Conservation (phyloP, 2,888 invertebrate species). For the Theodoxus fluviatilis region DNA sequence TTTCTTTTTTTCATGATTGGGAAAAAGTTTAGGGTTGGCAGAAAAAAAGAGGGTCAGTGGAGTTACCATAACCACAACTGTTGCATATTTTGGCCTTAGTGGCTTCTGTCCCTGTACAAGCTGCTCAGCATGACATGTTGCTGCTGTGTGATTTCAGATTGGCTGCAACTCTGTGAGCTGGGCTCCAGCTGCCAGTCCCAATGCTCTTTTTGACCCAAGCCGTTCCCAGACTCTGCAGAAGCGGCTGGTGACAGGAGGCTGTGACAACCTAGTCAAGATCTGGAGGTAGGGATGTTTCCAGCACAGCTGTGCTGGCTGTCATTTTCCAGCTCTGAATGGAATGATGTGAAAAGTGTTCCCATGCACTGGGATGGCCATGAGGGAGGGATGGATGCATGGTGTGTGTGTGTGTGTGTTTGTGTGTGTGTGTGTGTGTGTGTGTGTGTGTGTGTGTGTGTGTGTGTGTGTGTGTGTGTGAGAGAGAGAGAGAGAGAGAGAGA, state of each 20-base stretch:
- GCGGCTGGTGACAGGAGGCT: conserved; percentile 93
- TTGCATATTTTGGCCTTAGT: too few relatives aligned
- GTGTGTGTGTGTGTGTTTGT: too few relatives aligned
- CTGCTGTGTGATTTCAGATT: too few relatives aligned
- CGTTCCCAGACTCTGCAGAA: conserved; percentile 67
- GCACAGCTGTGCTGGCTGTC: too few relatives aligned
- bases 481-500: conserved; percentile 18
- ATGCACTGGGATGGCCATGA: too few relatives aligned
- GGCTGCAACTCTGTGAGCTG: conserved; percentile 97
- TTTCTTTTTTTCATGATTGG: too few relatives aligned
- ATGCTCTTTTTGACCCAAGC: conserved; percentile 56
- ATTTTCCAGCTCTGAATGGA: neutral
- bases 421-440: conserved; percentile 11
- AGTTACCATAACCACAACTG: too few relatives aligned
- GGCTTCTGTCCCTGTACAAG: too few relatives aligned
- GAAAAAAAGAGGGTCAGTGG: too few relatives aligned
- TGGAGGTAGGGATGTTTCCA: conserved; percentile 76
- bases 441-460: conserved; percentile 12
- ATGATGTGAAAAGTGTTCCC: neutral
- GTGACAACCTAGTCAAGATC: conserved; percentile 95
- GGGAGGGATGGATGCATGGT: too few relatives aligned
- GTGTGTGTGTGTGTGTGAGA: neutral
- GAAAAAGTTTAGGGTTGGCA: too few relatives aligned
- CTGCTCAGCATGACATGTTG: too few relatives aligned
- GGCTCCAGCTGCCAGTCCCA: conserved; percentile 82